These are phyloP conservation scores for Scaptomyza cyrtandrae DNA, from an alignment of 2,888 invertebrate genomes.

Conservation along the genomic window DNA sequence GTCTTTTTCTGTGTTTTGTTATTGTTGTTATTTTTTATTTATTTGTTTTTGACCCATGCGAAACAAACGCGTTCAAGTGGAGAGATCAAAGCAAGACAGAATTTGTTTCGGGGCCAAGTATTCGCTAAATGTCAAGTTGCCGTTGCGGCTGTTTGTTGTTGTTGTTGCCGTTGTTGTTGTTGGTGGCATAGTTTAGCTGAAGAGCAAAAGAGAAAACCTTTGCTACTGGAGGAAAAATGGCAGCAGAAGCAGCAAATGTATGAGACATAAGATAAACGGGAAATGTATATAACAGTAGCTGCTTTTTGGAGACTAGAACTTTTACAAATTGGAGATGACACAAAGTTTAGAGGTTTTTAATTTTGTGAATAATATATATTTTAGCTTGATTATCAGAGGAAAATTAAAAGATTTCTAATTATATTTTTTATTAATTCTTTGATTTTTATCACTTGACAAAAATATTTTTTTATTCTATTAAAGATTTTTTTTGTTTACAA, in stretches of 20 bases:
- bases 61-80: conserved; percentile 54
- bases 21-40: too few relatives aligned
- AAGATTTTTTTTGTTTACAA: too few relatives aligned
- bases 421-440: not conserved
- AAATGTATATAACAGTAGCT: not conserved
- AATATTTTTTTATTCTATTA: too few relatives aligned
- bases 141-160: conserved; percentile 21
- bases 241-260: conserved; percentile 1
- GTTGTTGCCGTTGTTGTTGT: not conserved
- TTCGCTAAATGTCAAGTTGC: conserved; percentile 58
- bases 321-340: not conserved
- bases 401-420: too few relatives aligned
- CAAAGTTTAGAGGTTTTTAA: not conserved
- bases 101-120: conserved; percentile 61
- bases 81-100: conserved; percentile 59
- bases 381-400: not conserved
- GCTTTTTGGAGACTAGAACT: not conserved
- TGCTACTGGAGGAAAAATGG: conserved; percentile 8
- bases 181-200: conserved; percentile 49
- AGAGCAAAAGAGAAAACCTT: conserved; percentile 37
- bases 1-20: conserved; percentile 17
- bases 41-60: conserved; percentile 26
- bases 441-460: not conserved
- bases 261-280: not conserved
- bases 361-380: too few relatives aligned